A percentile compares a stretch with the other conserved stretches of the same genome.
Evolutionary conservation across 1,140 invertebrate species (phyloP).

Genomic region (Vanessa tameamea): DNA sequence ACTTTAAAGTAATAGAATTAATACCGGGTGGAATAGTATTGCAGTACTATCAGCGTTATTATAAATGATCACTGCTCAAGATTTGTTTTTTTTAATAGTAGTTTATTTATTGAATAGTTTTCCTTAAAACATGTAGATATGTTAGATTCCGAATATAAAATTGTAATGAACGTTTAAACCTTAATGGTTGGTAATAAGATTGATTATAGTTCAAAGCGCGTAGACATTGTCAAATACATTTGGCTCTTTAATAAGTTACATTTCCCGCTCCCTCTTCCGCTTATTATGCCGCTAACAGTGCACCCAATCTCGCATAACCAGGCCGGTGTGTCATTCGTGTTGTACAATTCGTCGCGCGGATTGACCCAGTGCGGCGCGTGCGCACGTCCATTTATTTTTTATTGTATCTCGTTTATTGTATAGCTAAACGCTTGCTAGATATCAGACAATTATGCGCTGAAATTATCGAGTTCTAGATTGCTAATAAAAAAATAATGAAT

Average conservation of each 20-base stretch:
- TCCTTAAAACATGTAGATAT: background rate
- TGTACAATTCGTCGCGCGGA: conserved; percentile 53
- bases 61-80: background rate
- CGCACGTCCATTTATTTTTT: conserved; percentile 44
- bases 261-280: background rate
- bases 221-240: background rate
- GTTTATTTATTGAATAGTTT: background rate
- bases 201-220: background rate
- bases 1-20: conserved; percentile 46
- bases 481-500: conserved; percentile 1
- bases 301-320: conserved; percentile 17
- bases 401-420: conserved; percentile 31
- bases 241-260: background rate
- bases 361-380: conserved; percentile 56
- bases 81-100: background rate
- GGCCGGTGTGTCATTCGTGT: conserved; percentile 48
- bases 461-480: conserved; percentile 17
- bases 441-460: conserved; percentile 23
- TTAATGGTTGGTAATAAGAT: background rate
- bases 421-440: conserved; percentile 23
- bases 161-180: background rate
- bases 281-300: background rate
- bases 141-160: background rate
- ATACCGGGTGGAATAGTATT: conserved; percentile 8
- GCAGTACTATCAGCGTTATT: background rate